Base-by-base conservation (phyloP, 1,140 invertebrate species). In the Leucophenga varia region DNA sequence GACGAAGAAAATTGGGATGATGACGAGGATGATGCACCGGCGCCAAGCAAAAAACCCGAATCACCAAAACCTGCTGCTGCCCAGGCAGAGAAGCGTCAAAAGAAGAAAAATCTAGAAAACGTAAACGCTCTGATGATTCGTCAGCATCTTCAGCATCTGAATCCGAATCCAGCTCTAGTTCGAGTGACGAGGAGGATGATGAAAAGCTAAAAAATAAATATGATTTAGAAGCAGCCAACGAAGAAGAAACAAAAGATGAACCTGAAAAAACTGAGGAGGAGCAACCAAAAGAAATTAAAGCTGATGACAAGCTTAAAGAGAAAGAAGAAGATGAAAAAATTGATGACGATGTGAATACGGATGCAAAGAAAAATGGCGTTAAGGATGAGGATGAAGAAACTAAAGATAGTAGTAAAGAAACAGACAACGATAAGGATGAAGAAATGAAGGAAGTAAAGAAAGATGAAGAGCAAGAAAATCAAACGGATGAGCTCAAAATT, bases 1-100 rank as follows among this genome's bases (percentile, higher is more conserved):
- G 57, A 72, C 54, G 57, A 80, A 20, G 81, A 84, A 55, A 72
- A 72, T 49, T 78, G 79, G 47, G 52, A 78, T 38, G 79, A 82
- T 8, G 78, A 79, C 5, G 51, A 57, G 2, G 10, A 16, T 13
- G 38, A 41, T n/a, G n/a, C n/a, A n/a, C n/a, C 32, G 32, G 16
- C n/a, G 20, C 21, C 3, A 21, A 22, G 22, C 14, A 10, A 3
- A 35, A 35, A 14, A 47, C n/a, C n/a, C n/a, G n/a, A n/a, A n/a
- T n/a, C n/a, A n/a, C n/a, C 10, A 12, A 31, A 49, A n/a, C 9
- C 39, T 18, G 47, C 49, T 22, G 52, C 61, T 32, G 18, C 8
- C 18, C 22, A 20, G 13, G 9, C 12, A 7, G 7, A 25, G 2
- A 35, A 32, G 4, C 37, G 28, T 12, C 16, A 40, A 3, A 14